Percentiles rank a stretch among this genome's conserved stretches.
These are phyloP conservation scores for Cyprinodon tularosa DNA, from an alignment of 2,113 vertebrate species.

Conservation along the genomic window DNA sequence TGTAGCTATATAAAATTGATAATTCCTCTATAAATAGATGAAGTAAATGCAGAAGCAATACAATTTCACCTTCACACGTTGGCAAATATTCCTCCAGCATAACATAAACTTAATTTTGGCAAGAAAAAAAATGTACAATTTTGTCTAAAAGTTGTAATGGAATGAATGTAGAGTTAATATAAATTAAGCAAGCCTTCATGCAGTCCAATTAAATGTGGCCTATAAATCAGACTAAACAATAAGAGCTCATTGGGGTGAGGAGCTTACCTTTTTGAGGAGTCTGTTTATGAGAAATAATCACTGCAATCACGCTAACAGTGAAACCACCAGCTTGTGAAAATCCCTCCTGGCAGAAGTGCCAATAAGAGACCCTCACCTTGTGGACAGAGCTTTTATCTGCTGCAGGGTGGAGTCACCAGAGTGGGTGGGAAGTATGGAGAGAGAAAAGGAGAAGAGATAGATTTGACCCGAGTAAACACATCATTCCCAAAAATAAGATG, in stretches of 20 bases:
- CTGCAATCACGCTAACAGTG: constrained; percentile 35
- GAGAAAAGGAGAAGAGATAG: neutral
- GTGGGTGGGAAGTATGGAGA: constrained; percentile 41
- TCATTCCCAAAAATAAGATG: constrained; percentile 26
- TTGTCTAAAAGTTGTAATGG: neutral
- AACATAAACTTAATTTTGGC: neutral
- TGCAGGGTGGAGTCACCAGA: constrained; percentile 64
- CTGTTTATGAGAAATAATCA: constrained; percentile 58
- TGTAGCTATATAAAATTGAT: neutral
- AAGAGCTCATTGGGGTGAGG: neutral
- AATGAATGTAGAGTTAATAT: too few species aligned
- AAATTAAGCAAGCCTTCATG: neutral
- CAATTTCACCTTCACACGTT: neutral
- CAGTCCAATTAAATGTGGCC: neutral
- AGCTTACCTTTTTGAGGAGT: constrained; percentile 64
- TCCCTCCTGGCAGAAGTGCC: constrained; percentile 52
- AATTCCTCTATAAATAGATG: neutral
- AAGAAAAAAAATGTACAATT: neutral
- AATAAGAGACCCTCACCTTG: constrained; percentile 66
- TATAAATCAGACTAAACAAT: neutral
- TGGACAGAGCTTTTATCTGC: constrained; percentile 69
- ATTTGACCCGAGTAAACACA: constrained; percentile 30
- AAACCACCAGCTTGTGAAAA: constrained; percentile 47
- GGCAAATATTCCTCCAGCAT: neutral
- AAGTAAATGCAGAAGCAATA: neutral